Evolutionary conservation across 2,888 invertebrate species (phyloP).

Genomic region (Sarcophaga variegata): DNA sequence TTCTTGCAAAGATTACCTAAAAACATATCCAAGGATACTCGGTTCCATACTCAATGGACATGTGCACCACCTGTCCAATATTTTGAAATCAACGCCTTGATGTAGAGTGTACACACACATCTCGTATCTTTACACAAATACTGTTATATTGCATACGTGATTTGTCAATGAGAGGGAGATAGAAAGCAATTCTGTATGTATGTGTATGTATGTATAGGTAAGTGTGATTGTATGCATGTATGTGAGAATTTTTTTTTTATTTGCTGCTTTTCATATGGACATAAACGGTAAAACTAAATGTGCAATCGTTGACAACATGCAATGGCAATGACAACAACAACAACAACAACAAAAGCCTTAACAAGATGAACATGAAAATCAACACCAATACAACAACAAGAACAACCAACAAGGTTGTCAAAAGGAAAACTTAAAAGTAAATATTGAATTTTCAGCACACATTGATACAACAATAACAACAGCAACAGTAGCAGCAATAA

Average conservation of each 20-base stretch:
- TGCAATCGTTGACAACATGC: constrained; percentile 70
- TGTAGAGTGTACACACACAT: no score
- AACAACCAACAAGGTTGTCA: constrained; percentile 45
- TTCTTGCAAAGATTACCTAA: no score
- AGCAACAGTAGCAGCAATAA: background rate
- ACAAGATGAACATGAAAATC: constrained; percentile 29
- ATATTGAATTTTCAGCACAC: constrained; percentile 61
- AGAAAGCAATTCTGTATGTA: background rate
- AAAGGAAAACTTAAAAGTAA: constrained; percentile 67
- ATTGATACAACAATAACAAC: constrained; percentile 39
- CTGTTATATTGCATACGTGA: background rate
- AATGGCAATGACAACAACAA: constrained; percentile 39
- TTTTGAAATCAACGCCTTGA: no score
- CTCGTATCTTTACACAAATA: no score
- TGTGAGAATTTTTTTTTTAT: constrained; percentile 8
- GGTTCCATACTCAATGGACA: no score
- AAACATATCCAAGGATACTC: no score
- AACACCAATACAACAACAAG: background rate
- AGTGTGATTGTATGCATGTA: background rate
- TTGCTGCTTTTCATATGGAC: constrained; percentile 57
- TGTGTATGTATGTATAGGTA: background rate
- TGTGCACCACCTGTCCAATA: no score
- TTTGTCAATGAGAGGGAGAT: background rate
- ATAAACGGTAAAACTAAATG: constrained; percentile 66
- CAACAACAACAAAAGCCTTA: constrained; percentile 27